Evolutionary conservation across 2,113 vertebrate species (phyloP).

Genomic region (Oncorhynchus mykiss): DNA sequence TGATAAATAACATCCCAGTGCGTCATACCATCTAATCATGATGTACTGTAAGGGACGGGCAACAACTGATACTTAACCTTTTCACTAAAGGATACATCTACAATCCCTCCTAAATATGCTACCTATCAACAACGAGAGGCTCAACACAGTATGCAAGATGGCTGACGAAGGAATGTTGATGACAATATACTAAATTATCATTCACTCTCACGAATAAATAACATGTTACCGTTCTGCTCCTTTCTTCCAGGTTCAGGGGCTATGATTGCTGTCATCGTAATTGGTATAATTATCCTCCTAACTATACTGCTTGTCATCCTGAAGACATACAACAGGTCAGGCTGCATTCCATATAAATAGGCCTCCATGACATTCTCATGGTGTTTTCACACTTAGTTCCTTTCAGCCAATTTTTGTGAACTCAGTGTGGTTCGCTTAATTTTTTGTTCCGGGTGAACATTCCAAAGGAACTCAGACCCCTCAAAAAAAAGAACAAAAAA

Average conservation of each 20-base stretch:
- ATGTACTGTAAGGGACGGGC: slow-evolving; percentile 30
- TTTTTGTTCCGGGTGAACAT: no score
- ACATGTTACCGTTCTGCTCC: background rate
- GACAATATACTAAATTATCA: background rate
- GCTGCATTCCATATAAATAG: slow-evolving; percentile 47
- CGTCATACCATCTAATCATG: slow-evolving; percentile 19
- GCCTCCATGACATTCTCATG: background rate
- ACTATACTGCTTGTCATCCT: slow-evolving; percentile 82
- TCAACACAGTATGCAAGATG: background rate
- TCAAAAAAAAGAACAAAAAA: rapidly evolving
- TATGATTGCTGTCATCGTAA: slow-evolving; percentile 86
- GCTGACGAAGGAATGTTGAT: background rate
- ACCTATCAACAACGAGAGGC: background rate
- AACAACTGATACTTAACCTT: background rate
- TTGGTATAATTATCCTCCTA: slow-evolving; percentile 87
- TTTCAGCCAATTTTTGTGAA: no score
- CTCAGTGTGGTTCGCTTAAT: no score
- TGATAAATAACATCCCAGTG: slow-evolving; percentile 12
- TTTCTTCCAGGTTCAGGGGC: slow-evolving; percentile 81
- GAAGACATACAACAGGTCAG: slow-evolving; percentile 93
- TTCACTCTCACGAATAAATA: background rate
- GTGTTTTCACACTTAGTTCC: no score
- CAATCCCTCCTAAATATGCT: background rate
- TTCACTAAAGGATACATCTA: background rate
- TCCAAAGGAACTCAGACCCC: no score